Percentiles rank a stretch among this genome's conserved stretches.
These are phyloP conservation scores for Ectemnius lituratus DNA, from an alignment of 2,888 invertebrate species.

Conservation along the genomic window DNA sequence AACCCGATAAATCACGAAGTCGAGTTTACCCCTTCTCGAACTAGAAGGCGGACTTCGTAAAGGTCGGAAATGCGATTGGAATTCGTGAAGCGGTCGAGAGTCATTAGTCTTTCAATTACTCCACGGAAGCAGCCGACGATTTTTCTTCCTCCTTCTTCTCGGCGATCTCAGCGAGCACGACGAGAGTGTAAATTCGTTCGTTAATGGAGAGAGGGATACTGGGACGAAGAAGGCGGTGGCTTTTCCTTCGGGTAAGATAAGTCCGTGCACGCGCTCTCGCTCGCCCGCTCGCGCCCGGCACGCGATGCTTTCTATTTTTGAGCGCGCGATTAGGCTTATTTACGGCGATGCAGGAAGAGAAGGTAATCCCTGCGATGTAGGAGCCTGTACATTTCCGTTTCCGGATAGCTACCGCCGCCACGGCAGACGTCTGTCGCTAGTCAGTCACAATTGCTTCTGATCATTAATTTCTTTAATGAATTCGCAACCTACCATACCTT, in stretches of 20 bases:
- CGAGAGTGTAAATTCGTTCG: constrained; percentile 21
- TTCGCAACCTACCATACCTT: background rate
- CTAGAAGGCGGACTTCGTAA: no score
- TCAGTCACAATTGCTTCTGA: background rate
- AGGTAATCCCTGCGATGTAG: constrained; percentile 22
- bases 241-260: constrained; percentile 38
- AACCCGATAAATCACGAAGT: no score
- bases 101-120: constrained; percentile 20
- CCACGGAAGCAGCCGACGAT: constrained; percentile 3
- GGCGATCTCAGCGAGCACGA: background rate
- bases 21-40: no score
- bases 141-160: background rate
- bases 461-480: background rate
- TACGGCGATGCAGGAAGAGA: constrained; percentile 42
- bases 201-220: constrained; percentile 20
- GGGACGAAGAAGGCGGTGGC: constrained; percentile 8
- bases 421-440: background rate
- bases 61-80: constrained; percentile 5
- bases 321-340: constrained; percentile 61
- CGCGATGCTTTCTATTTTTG: constrained; percentile 57
- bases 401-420: constrained; percentile 32
- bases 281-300: constrained; percentile 16
- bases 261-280: constrained; percentile 17
- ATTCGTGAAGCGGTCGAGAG: constrained; percentile 17
- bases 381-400: constrained; percentile 50